Conservation (phyloP, 2,888 invertebrate species). For the Hermaeophaga mercurialis region DNA sequence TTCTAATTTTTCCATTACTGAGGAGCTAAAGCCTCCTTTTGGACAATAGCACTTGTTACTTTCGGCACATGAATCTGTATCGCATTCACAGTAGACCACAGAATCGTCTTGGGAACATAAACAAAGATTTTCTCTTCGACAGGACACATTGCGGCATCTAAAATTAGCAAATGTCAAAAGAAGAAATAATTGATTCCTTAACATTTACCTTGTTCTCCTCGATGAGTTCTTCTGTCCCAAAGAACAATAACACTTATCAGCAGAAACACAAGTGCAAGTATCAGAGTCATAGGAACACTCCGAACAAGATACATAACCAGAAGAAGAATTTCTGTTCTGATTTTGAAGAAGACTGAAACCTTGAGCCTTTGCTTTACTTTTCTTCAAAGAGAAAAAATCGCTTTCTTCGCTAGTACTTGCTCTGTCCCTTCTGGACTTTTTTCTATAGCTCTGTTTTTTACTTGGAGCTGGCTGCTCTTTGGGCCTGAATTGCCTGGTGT, state of each 20-base stretch:
- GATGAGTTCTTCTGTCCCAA: constrained; percentile 62
- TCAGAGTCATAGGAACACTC: constrained; percentile 87
- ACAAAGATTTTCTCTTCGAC: constrained; percentile 59
- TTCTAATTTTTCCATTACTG: constrained; percentile 60
- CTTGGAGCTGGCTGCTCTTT: constrained; percentile 57
- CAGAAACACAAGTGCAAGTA: constrained; percentile 74
- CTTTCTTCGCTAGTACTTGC: constrained; percentile 58
- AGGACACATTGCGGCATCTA: constrained; percentile 47
- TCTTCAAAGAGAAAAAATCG: constrained; percentile 56
- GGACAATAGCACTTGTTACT: constrained; percentile 86
- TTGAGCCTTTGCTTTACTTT: constrained; percentile 48
- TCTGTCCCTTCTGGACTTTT: constrained; percentile 44
- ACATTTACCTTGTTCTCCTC: constrained; percentile 32
- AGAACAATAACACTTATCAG: constrained; percentile 87
- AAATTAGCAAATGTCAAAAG: background rate
- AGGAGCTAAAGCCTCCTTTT: constrained; percentile 32
- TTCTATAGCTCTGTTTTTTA: constrained; percentile 48
- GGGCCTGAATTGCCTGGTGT: constrained; percentile 66
- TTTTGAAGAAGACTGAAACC: constrained; percentile 34
- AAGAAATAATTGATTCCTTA: background rate
- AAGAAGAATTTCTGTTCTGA: constrained; percentile 58
- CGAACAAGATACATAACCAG: constrained; percentile 82
- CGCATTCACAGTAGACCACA: constrained; percentile 73
- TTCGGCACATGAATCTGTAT: constrained; percentile 85
- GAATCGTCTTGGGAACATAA: constrained; percentile 65